Evolutionary conservation across 1,140 invertebrate species (phyloP).

Genomic region (Heliconius eleuchia): DNA sequence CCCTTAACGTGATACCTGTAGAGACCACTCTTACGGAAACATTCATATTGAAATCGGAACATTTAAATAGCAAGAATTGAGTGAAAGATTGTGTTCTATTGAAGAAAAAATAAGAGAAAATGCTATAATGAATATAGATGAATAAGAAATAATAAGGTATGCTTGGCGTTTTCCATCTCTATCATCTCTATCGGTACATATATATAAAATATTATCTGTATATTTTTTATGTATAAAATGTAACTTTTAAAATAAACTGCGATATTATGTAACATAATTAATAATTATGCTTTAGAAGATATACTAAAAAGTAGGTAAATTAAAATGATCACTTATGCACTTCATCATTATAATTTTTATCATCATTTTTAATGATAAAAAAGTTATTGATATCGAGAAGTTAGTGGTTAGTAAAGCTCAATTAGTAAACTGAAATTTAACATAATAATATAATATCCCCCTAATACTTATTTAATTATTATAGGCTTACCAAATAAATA

Average conservation of each 20-base stretch:
- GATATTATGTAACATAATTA: no score
- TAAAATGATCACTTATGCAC: no score
- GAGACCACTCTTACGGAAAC: constrained; percentile 18
- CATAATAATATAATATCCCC: background rate
- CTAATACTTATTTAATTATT: background rate
- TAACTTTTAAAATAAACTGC: no score
- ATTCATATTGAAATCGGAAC: constrained; percentile 23
- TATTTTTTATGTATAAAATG: no score
- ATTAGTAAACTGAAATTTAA: background rate
- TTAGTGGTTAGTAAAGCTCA: no score
- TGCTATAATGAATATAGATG: background rate
- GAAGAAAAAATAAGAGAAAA: constrained; percentile 14
- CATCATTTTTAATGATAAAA: no score
- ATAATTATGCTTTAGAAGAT: no score
- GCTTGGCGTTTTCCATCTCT: background rate
- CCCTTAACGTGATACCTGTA: constrained; percentile 13
- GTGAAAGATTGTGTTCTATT: constrained; percentile 22
- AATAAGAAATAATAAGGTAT: background rate
- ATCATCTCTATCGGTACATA: no score
- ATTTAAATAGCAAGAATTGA: constrained; percentile 32
- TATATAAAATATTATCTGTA: no score
- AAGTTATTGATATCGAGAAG: no score
- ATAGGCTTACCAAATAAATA: constrained; percentile 30
- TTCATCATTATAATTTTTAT: no score
- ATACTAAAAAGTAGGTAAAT: no score